Base-by-base conservation (phyloP, 2,888 invertebrate species). In the Coenonympha glycerion region DNA sequence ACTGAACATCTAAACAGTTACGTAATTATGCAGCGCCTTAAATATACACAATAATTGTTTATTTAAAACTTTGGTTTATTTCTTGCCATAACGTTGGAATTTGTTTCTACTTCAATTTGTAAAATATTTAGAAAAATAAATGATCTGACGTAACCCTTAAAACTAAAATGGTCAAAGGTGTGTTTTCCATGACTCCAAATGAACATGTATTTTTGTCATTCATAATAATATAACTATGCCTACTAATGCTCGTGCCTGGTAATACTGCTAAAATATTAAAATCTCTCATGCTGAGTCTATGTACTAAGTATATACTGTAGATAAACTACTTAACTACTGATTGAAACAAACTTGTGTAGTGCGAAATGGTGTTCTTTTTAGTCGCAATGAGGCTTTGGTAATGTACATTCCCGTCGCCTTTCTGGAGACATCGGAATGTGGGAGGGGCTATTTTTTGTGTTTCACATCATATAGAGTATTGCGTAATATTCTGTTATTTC, bases 361-460 rank as follows among this genome's bases (percentile, higher is more conserved):
- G 56, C 53, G 41, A 37, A 40, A 49, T 46, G 34, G 56, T 56
- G 56, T 49, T 47, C 37, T 52, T 52, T 47, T 28, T 54, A 34
- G 42, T 36, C 42, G 5, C 30, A 30, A 34, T 26, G 22, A 24
- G 34, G 24, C 21, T 33, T 45, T 16, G n/a, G 15, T 34, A n/a
- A n/a, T n/a, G n/a, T n/a, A n/a, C n/a, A 50, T 44, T 31, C 34
- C 34, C 30, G 15, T 45, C 41, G 26, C 46, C 40, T 44, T 47
- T 52, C 11, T 50, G 49, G 45, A 50, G n/a, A 42, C 37, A 26
- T 55, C 55, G 45, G 52, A 57, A 60, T 56, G 49, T 56, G 70
- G 76, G 73, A 71, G 71, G 67, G 74, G 71, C 69, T 63, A 64
- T 69, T 68, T 66, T 67, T 66, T 73, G 63, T 63, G 62, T 62